Percentiles rank a stretch among this genome's conserved stretches.
Conservation (phyloP, 1,140 invertebrate genomes). For the Aphidius gifuensis region DNA sequence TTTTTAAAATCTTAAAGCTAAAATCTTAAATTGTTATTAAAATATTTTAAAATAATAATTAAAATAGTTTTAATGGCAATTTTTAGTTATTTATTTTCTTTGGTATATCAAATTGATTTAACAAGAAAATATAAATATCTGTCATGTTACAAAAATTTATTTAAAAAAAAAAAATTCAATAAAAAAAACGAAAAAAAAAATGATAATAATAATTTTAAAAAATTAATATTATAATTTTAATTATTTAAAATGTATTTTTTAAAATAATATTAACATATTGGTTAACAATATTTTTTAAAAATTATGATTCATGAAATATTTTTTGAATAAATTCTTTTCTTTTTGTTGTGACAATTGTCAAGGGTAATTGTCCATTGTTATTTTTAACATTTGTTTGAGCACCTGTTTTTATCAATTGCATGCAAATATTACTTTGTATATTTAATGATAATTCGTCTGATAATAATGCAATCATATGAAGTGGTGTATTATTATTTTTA, state of each 20-base stretch:
- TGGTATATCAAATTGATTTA: no score
- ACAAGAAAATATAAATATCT: no score
- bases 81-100: no score
- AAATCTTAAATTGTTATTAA: no score
- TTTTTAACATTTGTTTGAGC: constrained; percentile 31
- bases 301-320: constrained; percentile 29
- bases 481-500: constrained; percentile 36
- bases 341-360: constrained; percentile 29
- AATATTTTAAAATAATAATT: no score
- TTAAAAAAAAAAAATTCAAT: constrained; percentile 7
- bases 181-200: background rate
- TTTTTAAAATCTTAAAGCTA: no score
- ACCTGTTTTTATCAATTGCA: constrained; percentile 33
- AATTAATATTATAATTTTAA: background rate
- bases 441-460: constrained; percentile 29
- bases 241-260: constrained; percentile 1
- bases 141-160: no score
- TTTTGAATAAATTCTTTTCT: constrained; percentile 31
- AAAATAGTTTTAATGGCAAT: no score
- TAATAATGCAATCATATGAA: constrained; percentile 33
- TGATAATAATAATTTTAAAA: background rate
- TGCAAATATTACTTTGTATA: constrained; percentile 34
- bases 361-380: constrained; percentile 31
- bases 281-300: no score
- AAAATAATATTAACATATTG: background rate